phyloP scores from a whole-genome alignment of 2,888 invertebrate genomes.

The Oscheius sp. region DNA sequence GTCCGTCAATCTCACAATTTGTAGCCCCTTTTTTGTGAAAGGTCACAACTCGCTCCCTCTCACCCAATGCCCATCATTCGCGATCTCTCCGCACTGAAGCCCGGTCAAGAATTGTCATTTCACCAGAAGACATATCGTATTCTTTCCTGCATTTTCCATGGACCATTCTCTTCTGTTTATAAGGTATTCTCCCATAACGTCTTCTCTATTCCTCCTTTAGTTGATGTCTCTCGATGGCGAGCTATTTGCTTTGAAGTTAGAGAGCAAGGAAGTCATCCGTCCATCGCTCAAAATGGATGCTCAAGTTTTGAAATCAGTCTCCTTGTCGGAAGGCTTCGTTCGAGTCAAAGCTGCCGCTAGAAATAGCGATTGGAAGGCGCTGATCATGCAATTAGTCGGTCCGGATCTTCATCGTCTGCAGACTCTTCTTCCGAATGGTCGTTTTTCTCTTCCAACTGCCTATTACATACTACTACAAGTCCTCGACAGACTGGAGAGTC shows the following conservation, averaged over 20 bases:
- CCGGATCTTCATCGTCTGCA: slow-evolving; percentile 44
- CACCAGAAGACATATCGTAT: neutral
- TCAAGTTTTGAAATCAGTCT: neutral
- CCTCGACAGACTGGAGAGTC: slow-evolving; percentile 17
- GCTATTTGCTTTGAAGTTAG: neutral
- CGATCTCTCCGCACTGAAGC: neutral
- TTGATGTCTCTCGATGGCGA: neutral
- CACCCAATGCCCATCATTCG: neutral
- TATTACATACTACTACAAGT: slow-evolving; percentile 4
- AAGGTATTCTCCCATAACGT: neutral
- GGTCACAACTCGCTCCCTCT: no score
- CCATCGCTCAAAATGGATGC: slow-evolving; percentile 4
- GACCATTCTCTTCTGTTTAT: slow-evolving; percentile 15
- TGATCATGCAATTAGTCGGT: slow-evolving; percentile 48
- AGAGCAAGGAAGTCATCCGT: slow-evolving; percentile 9
- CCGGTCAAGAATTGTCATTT: neutral
- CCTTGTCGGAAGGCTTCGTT: neutral
- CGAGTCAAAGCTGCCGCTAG: neutral
- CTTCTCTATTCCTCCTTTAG: neutral
- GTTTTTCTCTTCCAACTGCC: slow-evolving; percentile 22
- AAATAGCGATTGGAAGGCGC: slow-evolving; percentile 7
- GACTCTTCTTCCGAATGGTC: neutral
- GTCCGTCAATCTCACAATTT: no score
- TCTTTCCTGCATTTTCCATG: slow-evolving; percentile 1
- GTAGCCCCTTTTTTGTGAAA: no score